Conservation (phyloP, 2,113 vertebrate species). For the Procavia capensis region DNA sequence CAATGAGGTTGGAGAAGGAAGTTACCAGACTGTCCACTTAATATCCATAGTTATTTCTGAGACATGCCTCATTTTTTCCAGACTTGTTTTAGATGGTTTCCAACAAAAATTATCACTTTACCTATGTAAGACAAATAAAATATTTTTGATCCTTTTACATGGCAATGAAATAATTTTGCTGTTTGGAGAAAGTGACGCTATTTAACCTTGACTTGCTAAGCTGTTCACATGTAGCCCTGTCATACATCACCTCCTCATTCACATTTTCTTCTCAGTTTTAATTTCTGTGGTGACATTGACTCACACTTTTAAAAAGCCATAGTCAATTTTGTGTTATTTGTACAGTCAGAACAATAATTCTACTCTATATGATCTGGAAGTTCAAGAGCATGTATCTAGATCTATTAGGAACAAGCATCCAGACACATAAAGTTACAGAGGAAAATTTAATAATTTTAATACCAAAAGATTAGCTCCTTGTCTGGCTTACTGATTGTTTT, state of each 20-base stretch:
- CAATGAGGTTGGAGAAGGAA: constrained; percentile 17
- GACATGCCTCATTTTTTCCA: background rate
- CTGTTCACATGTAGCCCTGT: background rate
- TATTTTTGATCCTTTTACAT: background rate
- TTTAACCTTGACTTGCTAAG: constrained; percentile 22
- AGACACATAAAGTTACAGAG: background rate
- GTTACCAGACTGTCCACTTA: constrained; percentile 13
- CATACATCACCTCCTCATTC: background rate
- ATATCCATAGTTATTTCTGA: constrained; percentile 24
- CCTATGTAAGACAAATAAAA: no score
- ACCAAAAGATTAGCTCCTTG: background rate
- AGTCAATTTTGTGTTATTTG: background rate
- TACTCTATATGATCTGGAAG: background rate
- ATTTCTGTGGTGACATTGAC: background rate
- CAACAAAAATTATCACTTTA: constrained; percentile 31
- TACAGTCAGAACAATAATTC: background rate
- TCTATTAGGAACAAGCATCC: background rate
- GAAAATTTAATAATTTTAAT: background rate
- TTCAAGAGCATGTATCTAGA: background rate
- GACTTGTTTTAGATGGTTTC: constrained; percentile 18
- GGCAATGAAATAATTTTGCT: background rate
- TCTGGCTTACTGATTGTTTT: background rate
- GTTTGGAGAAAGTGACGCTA: background rate
- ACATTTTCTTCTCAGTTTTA: background rate
- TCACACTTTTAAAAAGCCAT: background rate